Conservation (phyloP, 2,113 vertebrate species). For the Ursus arctos region DNA sequence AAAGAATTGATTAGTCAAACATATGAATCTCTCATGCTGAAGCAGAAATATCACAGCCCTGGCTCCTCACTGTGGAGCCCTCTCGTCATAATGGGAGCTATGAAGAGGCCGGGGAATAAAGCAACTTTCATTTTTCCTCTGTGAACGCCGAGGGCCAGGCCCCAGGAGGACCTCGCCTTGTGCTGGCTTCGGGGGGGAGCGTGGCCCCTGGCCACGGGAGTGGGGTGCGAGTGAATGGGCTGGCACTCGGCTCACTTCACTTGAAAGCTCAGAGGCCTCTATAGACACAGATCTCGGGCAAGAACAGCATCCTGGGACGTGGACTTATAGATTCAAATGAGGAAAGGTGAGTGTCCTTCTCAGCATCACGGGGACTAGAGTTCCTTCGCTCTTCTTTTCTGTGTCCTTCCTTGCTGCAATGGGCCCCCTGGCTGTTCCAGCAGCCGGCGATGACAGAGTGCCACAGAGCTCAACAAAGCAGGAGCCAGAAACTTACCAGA, state of each 20-base stretch:
- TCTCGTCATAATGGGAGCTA: slow-evolving; percentile 81
- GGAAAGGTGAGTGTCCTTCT: slow-evolving; percentile 79
- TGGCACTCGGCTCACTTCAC: slow-evolving; percentile 82
- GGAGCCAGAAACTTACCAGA: not conserved
- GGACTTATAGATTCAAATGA: slow-evolving; percentile 75
- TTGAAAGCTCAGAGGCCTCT: slow-evolving; percentile 80
- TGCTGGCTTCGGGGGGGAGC: slow-evolving; percentile 83
- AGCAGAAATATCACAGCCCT: slow-evolving; percentile 78
- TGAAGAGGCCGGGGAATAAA: slow-evolving; percentile 85
- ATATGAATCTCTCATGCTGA: slow-evolving; percentile 81
- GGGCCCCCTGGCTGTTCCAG: not conserved
- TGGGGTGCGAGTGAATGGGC: slow-evolving; percentile 82
- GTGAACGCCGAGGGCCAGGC: slow-evolving; percentile 72
- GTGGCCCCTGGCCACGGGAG: slow-evolving; percentile 82
- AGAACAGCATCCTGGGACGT: slow-evolving; percentile 77
- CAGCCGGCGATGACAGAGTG: not conserved
- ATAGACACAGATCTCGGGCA: slow-evolving; percentile 65
- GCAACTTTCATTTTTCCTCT: slow-evolving; percentile 83
- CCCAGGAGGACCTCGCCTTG: slow-evolving; percentile 79
- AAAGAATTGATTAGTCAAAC: slow-evolving; percentile 81
- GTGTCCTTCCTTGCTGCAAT: slow-evolving; percentile 41
- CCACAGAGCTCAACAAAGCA: not conserved
- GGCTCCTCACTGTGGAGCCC: slow-evolving; percentile 80
- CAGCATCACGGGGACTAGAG: slow-evolving; percentile 66
- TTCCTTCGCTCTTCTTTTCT: slow-evolving; percentile 68